These are phyloP conservation scores for Reticulitermes lucifugus DNA, from an alignment of 2,888 invertebrate species.

Conservation along the genomic window DNA sequence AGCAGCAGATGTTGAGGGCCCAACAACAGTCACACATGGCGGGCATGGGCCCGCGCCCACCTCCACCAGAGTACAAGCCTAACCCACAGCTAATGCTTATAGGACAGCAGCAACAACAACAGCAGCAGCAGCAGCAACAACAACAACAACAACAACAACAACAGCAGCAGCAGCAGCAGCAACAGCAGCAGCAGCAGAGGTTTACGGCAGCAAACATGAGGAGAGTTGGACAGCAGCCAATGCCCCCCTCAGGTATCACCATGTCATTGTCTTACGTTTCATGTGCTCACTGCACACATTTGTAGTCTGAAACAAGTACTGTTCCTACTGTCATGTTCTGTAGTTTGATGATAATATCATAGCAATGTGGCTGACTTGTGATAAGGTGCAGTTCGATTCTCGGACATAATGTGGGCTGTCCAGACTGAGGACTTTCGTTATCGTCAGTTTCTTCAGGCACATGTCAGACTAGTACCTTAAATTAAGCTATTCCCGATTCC, in stretches of 20 bases:
- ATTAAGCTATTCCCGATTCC: too few relatives aligned
- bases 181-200: slow-evolving; percentile 39
- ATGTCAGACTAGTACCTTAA: too few relatives aligned
- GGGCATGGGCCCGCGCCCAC: slow-evolving; percentile 71
- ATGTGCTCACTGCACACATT: too few relatives aligned
- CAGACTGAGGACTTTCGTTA: too few relatives aligned
- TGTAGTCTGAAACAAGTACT: too few relatives aligned
- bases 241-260: slow-evolving; percentile 73
- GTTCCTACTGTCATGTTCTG: too few relatives aligned
- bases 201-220: slow-evolving; percentile 63
- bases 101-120: slow-evolving; percentile 52
- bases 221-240: slow-evolving; percentile 76
- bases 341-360: too few relatives aligned
- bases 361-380: too few relatives aligned
- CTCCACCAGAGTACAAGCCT: slow-evolving; percentile 89
- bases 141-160: slow-evolving; percentile 48
- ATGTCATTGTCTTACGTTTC: too few relatives aligned
- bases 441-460: too few relatives aligned
- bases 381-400: too few relatives aligned
- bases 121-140: slow-evolving; percentile 14
- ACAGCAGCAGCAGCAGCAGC: slow-evolving; percentile 50
- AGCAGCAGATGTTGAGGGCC: slow-evolving; percentile 71
- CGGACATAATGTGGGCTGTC: too few relatives aligned
- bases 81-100: slow-evolving; percentile 61
- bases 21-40: slow-evolving; percentile 65